These are phyloP conservation scores for Aulostomus chinensis DNA, from an alignment of 2,797 vertebrate genomes.

Conservation along the genomic window DNA sequence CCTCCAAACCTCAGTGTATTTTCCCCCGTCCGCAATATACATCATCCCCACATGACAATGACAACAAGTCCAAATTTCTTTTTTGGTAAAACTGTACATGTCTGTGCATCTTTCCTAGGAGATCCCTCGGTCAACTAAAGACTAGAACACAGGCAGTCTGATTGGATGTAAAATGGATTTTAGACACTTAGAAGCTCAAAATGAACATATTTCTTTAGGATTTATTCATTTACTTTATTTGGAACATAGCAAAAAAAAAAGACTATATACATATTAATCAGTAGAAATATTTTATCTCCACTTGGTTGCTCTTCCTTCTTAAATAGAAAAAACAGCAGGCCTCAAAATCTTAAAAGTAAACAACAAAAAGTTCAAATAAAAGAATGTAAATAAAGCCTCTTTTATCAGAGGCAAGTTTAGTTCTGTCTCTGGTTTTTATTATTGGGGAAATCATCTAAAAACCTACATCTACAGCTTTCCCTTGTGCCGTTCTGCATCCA, in stretches of 20 bases:
- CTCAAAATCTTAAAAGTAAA: slow-evolving; percentile 58
- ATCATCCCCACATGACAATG: slow-evolving; percentile 20
- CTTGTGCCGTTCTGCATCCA: slow-evolving; percentile 25
- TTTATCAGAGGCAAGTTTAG: slow-evolving; percentile 33
- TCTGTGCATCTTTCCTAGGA: slow-evolving; percentile 32
- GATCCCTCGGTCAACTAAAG: slow-evolving; percentile 38
- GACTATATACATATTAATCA: slow-evolving; percentile 88
- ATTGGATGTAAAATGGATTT: slow-evolving; percentile 52
- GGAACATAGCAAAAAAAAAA: slow-evolving; percentile 89
- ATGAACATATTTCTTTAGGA: slow-evolving; percentile 62
- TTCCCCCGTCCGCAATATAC: slow-evolving; percentile 25
- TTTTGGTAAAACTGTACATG: slow-evolving; percentile 33
- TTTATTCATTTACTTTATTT: slow-evolving; percentile 94
- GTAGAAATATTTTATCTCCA: slow-evolving; percentile 83
- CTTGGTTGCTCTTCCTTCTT: slow-evolving; percentile 68
- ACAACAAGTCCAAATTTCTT: slow-evolving; percentile 24
- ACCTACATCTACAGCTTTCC: slow-evolving; percentile 25
- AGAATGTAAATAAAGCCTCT: slow-evolving; percentile 59
- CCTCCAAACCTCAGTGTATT: slow-evolving; percentile 42
- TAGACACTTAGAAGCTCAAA: slow-evolving; percentile 59
- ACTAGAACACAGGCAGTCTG: slow-evolving; percentile 52
- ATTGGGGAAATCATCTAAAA: slow-evolving; percentile 17
- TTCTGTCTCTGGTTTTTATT: slow-evolving; percentile 36
- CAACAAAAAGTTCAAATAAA: slow-evolving; percentile 25
- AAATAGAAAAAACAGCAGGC: slow-evolving; percentile 74